Evolutionary conservation across 23 tunicate species (phyloP), one percentile per base, ranked within the genome.

Genomic region (Ascidia mentula): DNA sequence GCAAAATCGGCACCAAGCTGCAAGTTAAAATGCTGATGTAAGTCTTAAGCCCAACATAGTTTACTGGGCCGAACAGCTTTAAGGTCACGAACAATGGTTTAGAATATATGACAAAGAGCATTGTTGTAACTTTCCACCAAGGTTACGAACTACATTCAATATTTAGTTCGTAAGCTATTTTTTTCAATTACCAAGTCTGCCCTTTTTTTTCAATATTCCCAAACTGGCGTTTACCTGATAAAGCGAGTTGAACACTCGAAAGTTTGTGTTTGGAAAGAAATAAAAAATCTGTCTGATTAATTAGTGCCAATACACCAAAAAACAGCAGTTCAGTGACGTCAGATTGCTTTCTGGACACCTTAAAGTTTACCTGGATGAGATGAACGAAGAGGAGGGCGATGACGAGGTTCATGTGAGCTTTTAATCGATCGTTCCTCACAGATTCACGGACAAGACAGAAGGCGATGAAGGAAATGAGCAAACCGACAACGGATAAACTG

Each of bases 371-470:
- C 89, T 92, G 97, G n/a, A 89, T 87, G 0, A 79, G 40, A 65
- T 92, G 97, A 17, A 92, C 91, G 38, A 87, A 78, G 30, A 92
- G 61, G 38, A 92, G 69, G 18, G 97, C 97, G 20, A 82, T 75
- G 18, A 75, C 81, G 40, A 92, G 74, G 74, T 87, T 92, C 80
- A 87, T 87, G 40, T 92, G 97, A 33, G 92, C 97, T 45, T 80
- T 82, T 75, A 92, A 45, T 32, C 97, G 88, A 32, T 92, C 92
- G 82, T 92, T 92, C 45, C 89, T 60, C 32, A 92, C 86, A 4
- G 86, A 40, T 53, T 80, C 45, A 65, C 90, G 59, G n/a, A 92
- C 97, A 37, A 83, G 70, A 81, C 85, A 87, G 89, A 92, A 92
- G 31, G 86, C 69, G 28, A 83, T 46, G 46, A 87, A 82, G 3